Percentiles rank a stretch among this genome's conserved stretches.
Conservation (phyloP, 2,797 vertebrate genomes). For the Acanthurus leucopareius region DNA sequence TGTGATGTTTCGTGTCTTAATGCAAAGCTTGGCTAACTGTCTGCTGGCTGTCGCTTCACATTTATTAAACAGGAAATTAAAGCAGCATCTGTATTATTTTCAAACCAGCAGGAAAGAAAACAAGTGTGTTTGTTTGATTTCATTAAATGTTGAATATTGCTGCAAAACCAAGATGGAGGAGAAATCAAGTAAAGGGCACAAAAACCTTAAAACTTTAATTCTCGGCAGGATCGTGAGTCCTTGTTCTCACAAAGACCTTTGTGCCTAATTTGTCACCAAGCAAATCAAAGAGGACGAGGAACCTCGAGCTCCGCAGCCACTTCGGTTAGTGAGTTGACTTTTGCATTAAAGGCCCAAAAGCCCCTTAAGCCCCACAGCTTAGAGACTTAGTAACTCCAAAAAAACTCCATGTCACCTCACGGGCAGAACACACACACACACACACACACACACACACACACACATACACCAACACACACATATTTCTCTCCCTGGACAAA, state of each 20-base stretch:
- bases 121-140: neutral
- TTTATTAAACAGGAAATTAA: too few relatives aligned
- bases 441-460: too few relatives aligned
- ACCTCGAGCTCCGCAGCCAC: neutral
- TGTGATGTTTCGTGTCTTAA: neutral
- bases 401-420: conserved; percentile 5
- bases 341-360: conserved; percentile 5
- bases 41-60: neutral
- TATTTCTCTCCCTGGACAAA: conserved; percentile 22
- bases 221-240: neutral
- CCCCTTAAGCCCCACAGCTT: conserved; percentile 16
- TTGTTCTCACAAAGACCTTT: neutral
- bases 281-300: neutral
- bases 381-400: conserved; percentile 1
- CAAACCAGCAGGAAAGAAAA: neutral
- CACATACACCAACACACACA: neutral
- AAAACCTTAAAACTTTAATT: neutral
- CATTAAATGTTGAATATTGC: neutral
- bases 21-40: neutral
- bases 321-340: conserved; percentile 4
- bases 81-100: neutral
- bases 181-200: neutral
- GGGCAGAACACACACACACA: neutral
- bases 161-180: neutral
- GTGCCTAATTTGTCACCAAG: neutral